A percentile compares a stretch with the other conserved stretches of the same genome.
Evolutionary conservation across 2,113 vertebrate genomes (phyloP).

Genomic region (Erythrolamprus reginae): DNA sequence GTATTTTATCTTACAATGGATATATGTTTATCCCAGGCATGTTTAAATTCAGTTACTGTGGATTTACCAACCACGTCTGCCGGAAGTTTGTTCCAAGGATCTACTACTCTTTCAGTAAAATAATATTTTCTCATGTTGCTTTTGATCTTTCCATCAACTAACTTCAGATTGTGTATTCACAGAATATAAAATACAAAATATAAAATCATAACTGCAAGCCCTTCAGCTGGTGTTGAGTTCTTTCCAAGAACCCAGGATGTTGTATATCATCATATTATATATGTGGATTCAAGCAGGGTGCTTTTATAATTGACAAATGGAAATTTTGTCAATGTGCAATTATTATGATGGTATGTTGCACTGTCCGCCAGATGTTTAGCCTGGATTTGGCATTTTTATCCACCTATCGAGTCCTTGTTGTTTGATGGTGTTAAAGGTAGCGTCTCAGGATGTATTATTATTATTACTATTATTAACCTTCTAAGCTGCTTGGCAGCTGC

Average conservation of each 20-base stretch:
- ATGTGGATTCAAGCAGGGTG: not conserved
- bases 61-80: too few relatives aligned
- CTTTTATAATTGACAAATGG: not conserved
- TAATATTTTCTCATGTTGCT: too few relatives aligned
- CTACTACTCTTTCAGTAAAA: too few relatives aligned
- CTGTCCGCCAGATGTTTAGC: not conserved
- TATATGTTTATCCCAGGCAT: too few relatives aligned
- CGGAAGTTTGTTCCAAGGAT: too few relatives aligned
- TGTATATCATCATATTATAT: not conserved
- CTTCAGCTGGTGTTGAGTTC: not conserved
- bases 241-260: not conserved
- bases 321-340: not conserved
- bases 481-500: constrained; percentile 85
- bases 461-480: constrained; percentile 59
- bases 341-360: not conserved
- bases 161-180: too few relatives aligned
- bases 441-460: not conserved
- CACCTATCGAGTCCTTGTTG: not conserved
- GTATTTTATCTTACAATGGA: too few relatives aligned
- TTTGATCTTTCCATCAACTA: too few relatives aligned
- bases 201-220: not conserved
- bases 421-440: not conserved
- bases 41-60: too few relatives aligned
- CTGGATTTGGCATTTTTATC: not conserved
- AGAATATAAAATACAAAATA: not conserved